These are phyloP conservation scores for Martes flavigula DNA, from an alignment of 2,797 vertebrate species.

Conservation along the genomic window DNA sequence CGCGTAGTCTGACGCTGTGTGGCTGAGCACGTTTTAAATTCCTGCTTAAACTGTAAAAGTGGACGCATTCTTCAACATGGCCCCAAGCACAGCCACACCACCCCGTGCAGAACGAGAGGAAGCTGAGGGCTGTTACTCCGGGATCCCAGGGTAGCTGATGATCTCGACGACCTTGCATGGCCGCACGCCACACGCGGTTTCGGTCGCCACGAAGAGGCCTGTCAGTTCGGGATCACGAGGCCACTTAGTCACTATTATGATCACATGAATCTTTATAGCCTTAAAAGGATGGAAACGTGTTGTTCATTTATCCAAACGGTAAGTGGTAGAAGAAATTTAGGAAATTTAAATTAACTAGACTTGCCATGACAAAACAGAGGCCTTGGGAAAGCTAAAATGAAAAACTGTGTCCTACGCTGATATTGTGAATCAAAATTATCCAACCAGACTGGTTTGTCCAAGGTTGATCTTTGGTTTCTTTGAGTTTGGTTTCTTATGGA, in stretches of 20 bases:
- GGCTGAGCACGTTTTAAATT: not conserved
- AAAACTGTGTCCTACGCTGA: not conserved
- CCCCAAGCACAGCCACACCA: too few species aligned
- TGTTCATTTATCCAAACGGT: not conserved
- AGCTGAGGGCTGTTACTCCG: not conserved
- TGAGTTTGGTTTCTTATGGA: not conserved
- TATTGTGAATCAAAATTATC: not conserved
- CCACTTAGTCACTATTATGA: not conserved
- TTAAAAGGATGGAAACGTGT: not conserved
- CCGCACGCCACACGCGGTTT: not conserved
- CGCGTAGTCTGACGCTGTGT: not conserved
- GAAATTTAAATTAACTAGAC: not conserved
- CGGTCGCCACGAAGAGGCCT: not conserved
- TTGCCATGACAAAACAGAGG: not conserved
- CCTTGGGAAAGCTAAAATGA: not conserved
- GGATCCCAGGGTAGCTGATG: too few species aligned
- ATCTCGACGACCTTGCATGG: not conserved
- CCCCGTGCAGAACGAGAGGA: not conserved
- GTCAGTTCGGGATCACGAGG: too few species aligned
- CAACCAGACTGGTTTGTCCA: not conserved
- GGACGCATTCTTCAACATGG: not conserved
- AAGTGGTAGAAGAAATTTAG: not conserved
- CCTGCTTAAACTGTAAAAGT: not conserved
- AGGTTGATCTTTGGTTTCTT: not conserved
- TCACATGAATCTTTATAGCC: not conserved